phyloP scores from a whole-genome alignment of 1,140 invertebrate species.

The Hylyphantes graminicola region DNA sequence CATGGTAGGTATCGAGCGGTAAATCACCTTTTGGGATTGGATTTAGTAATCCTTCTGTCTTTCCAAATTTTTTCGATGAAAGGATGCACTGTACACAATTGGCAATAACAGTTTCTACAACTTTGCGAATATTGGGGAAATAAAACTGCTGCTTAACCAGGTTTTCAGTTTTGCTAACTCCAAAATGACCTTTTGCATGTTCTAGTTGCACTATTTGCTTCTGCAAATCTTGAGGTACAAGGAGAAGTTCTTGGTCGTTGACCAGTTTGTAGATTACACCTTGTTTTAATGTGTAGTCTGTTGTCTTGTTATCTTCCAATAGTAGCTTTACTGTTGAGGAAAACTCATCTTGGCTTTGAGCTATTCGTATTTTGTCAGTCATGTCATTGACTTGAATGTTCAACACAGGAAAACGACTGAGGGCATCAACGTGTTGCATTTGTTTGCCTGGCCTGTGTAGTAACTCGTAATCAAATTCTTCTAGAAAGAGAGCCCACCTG shows the following conservation, averaged over 20 bases:
- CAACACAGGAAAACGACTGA: not conserved
- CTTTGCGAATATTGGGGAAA: not conserved
- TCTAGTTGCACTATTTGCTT: not conserved
- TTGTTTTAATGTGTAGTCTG: not conserved
- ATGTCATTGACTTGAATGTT: not conserved
- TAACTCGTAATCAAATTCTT: not conserved
- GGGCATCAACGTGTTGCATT: not conserved
- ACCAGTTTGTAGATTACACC: too few relatives aligned
- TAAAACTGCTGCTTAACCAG: not conserved
- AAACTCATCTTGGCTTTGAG: not conserved
- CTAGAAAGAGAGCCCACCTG: not conserved
- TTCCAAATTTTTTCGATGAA: not conserved
- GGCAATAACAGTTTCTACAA: not conserved
- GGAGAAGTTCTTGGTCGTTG: not conserved
- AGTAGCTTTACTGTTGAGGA: not conserved
- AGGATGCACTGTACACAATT: conserved; percentile 32
- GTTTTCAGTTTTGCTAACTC: conserved; percentile 1
- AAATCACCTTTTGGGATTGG: conserved; percentile 8
- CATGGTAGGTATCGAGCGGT: conserved; percentile 11
- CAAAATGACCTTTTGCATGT: conserved; percentile 25
- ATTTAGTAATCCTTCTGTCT: conserved; percentile 7
- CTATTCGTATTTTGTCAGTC: not conserved
- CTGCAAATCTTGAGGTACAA: not conserved
- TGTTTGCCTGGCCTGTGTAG: not conserved
- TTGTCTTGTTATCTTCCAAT: not conserved